Evolutionary conservation across 2,888 invertebrate genomes (phyloP), one percentile per base, ranked within the genome.

Genomic region (Drosophila kuntzei): DNA sequence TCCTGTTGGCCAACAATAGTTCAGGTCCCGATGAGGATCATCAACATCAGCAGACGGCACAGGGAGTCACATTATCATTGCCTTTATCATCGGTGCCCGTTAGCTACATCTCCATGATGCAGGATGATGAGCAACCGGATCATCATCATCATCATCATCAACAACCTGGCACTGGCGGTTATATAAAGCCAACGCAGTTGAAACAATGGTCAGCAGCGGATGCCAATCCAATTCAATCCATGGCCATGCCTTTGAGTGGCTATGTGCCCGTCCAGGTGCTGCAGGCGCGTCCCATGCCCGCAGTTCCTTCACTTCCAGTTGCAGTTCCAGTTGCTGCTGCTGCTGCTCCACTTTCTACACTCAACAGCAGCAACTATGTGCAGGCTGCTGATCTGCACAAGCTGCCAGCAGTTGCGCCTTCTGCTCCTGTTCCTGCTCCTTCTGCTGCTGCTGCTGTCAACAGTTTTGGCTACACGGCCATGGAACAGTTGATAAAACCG

Each of bases 101-200:
- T 20, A 80, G 55, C 27, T 83, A 83, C 27, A 51, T 86, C 54
- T 36, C 79, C 18, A 78, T 86, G 87, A 55, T 60, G 3, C 39
- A 18, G 1, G 62, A 71, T 34, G 76, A 71, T n/a, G 75, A 76
- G 1, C 2, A 47, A 18, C n/a, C n/a, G n/a, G n/a, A n/a, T n/a
- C n/a, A n/a, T n/a, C n/a, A n/a, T n/a, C n/a, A n/a, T n/a, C n/a
- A n/a, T n/a, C n/a, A n/a, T n/a, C n/a, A n/a, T n/a, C n/a, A 55
- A 43, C 29, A 34, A 14, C 12, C 2, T 3, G 12, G 18, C 1
- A 39, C 11, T 25, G 14, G 14, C 8, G 9, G 18, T 36, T 85
- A 85, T 20, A 86, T 85, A 11, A 85, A 85, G 44, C 85, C 85
- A 2, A 80, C 83, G 2, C 71, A 86, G 18, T 79, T 85, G 79